Conservation (phyloP, 1,140 invertebrate genomes). For the Drosophila kikkawai region DNA sequence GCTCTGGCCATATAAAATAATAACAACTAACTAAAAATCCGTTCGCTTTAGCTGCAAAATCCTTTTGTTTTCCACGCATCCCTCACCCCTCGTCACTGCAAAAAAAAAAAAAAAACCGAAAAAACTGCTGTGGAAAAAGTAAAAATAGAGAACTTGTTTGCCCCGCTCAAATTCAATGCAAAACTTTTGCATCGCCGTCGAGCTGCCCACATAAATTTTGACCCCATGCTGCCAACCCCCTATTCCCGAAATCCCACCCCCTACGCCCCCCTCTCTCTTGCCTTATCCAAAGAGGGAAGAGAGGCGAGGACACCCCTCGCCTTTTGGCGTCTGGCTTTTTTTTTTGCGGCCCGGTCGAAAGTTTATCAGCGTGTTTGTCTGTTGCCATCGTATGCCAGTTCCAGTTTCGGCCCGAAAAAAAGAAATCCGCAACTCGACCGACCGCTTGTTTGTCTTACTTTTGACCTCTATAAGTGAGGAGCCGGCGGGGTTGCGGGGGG, state of each 20-base stretch:
- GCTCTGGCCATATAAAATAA: conserved; percentile 78
- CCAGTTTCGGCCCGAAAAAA: conserved; percentile 32
- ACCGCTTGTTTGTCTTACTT: conserved; percentile 82
- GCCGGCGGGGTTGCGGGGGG: conserved; percentile 18
- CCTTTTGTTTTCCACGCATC: conserved; percentile 70
- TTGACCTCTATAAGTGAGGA: conserved; percentile 76
- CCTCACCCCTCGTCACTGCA: neutral
- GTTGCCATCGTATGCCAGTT: conserved; percentile 50
- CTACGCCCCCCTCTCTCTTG: neutral
- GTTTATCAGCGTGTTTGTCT: conserved; percentile 77
- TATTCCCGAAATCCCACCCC: conserved; percentile 3
- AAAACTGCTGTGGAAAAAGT: conserved; percentile 69
- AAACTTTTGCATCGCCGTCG: conserved; percentile 76
- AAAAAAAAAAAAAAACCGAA: conserved; percentile 33
- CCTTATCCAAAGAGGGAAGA: neutral
- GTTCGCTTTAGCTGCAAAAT: conserved; percentile 82
- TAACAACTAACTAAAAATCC: conserved; percentile 83
- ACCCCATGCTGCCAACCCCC: conserved; percentile 3
- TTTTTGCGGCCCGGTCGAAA: conserved; percentile 62
- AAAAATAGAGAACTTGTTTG: conserved; percentile 71
- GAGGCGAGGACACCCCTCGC: neutral
- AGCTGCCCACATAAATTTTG: conserved; percentile 77
- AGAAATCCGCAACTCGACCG: conserved; percentile 51
- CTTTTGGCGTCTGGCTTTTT: conserved; percentile 44
- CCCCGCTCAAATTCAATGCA: conserved; percentile 81